Evolutionary conservation across 2,888 invertebrate species (phyloP).

Genomic region (Ypsolopha scabrella): DNA sequence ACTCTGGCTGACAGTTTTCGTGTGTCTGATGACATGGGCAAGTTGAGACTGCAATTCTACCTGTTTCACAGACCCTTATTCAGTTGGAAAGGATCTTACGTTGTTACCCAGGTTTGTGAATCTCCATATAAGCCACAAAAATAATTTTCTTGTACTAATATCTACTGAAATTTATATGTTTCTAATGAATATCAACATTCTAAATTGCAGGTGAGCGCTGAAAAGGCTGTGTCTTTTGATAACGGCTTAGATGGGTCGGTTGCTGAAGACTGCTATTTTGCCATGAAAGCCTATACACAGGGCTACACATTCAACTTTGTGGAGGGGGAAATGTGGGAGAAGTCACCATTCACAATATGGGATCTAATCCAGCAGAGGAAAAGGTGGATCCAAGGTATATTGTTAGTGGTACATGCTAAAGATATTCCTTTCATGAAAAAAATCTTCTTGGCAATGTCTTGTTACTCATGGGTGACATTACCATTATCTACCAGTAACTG

Average conservation of each 20-base stretch:
- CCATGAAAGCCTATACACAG: conserved; percentile 92
- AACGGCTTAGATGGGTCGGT: conserved; percentile 97
- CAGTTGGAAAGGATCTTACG: conserved; percentile 98
- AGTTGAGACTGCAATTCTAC: conserved; percentile 91
- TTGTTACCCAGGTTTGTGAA: conserved; percentile 87
- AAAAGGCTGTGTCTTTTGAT: conserved; percentile 92
- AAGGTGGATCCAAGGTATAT: conserved; percentile 94
- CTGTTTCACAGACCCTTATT: conserved; percentile 95
- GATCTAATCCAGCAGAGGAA: conserved; percentile 97
- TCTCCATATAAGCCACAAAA: neutral
- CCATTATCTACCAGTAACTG: conserved; percentile 93
- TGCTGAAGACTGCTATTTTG: conserved; percentile 98
- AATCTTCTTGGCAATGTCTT: conserved; percentile 85
- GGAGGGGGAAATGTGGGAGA: conserved; percentile 99
- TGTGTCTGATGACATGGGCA: conserved; percentile 98
- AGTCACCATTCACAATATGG: conserved; percentile 94
- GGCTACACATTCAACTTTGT: conserved; percentile 96
- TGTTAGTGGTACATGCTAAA: conserved; percentile 89
- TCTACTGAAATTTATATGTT: too few species aligned
- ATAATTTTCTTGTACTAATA: too few species aligned
- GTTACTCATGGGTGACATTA: conserved; percentile 97
- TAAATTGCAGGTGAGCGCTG: conserved; percentile 84
- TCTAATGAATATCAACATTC: neutral
- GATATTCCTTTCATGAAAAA: conserved; percentile 84
- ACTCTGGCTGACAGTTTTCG: conserved; percentile 96